phyloP scores from a whole-genome alignment of 2,113 vertebrate genomes.

The Nothoprocta perdicaria region DNA sequence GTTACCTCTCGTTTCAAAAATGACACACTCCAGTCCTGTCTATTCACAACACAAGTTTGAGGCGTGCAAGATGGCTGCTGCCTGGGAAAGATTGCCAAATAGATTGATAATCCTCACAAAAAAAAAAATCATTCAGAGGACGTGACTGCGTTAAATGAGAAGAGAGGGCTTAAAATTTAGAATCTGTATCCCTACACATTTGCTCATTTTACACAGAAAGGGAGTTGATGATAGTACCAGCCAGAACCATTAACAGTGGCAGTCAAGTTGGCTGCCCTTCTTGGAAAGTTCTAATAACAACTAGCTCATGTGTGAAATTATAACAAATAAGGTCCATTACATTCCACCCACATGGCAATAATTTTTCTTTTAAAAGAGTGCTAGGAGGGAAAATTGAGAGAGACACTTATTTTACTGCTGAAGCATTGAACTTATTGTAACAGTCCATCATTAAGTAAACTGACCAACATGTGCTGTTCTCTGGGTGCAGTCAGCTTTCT shows the following conservation, averaged over 20 bases:
- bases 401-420: not conserved
- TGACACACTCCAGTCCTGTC: not conserved
- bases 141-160: not conserved
- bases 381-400: not conserved
- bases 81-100: not conserved
- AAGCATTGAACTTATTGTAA: not conserved
- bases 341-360: not conserved
- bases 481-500: not conserved
- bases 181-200: not conserved
- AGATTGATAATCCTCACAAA: not conserved
- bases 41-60: not conserved
- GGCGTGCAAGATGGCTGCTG: not conserved
- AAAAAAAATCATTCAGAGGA: not conserved
- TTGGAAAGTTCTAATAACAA: not conserved
- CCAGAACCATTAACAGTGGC: not conserved
- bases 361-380: not conserved
- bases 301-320: not conserved
- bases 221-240: not conserved
- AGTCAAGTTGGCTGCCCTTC: not conserved
- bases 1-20: not conserved
- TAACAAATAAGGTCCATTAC: not conserved
- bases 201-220: not conserved
- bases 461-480: not conserved
- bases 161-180: not conserved
- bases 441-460: not conserved